These are phyloP conservation scores for Xenopus tropicalis DNA, from an alignment of 2,113 vertebrate species.

Conservation along the genomic window UCB_Xtro_10.0 CM004448.2:24590001-24590500, in stretches of 20 bases:
- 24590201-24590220: constrained; percentile 39
- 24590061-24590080: no score
- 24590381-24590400: constrained; percentile 17
- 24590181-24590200: constrained; percentile 30
- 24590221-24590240: constrained; percentile 13
- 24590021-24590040: no score
- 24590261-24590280: constrained; percentile 17
- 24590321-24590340: constrained; percentile 21
- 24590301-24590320: constrained; percentile 19
- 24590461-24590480: constrained; percentile 22
- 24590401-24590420: constrained; percentile 33
- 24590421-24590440: constrained; percentile 43
- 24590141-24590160: constrained; percentile 43
- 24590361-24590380: constrained; percentile 31
- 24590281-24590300: constrained; percentile 13
- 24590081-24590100: constrained; percentile 25
- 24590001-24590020: no score
- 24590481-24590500: background rate
- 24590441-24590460: constrained; percentile 22
- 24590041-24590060: no score
- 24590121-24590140: constrained; percentile 38
- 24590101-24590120: constrained; percentile 29
- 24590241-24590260: constrained; percentile 32
- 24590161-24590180: constrained; percentile 33
- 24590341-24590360: constrained; percentile 27